Evolutionary conservation across 92 coral and sea anemone genomes (phyloP).

Genomic region (Palythoa grandis): DNA sequence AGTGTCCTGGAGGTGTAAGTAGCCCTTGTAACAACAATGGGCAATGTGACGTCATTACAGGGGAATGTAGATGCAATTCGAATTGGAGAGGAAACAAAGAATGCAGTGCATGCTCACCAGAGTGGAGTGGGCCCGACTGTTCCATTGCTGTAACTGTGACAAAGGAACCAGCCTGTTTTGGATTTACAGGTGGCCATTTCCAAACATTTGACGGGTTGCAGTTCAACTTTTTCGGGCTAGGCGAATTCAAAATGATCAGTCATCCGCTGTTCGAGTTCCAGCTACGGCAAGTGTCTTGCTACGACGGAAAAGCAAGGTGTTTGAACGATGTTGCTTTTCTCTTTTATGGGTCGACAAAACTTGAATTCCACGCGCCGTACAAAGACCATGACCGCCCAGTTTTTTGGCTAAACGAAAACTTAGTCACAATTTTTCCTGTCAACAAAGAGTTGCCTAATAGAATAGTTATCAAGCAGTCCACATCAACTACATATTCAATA

Average conservation of each 20-base stretch:
- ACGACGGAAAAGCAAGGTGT: slow-evolving; percentile 62
- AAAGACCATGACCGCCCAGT: slow-evolving; percentile 42
- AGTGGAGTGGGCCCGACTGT: slow-evolving; percentile 67
- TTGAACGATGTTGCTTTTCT: slow-evolving; percentile 62
- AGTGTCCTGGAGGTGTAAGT: slow-evolving; percentile 65
- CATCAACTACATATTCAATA: slow-evolving; percentile 46
- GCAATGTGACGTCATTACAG: slow-evolving; percentile 53
- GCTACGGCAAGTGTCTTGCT: slow-evolving; percentile 67
- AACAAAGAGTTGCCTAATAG: slow-evolving; percentile 36
- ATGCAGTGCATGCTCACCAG: slow-evolving; percentile 62
- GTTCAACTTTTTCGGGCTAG: slow-evolving; percentile 58
- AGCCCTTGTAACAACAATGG: slow-evolving; percentile 68
- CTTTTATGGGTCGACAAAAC: slow-evolving; percentile 44
- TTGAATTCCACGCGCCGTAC: slow-evolving; percentile 53
- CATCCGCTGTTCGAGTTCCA: slow-evolving; percentile 56
- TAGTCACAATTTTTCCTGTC: slow-evolving; percentile 31
- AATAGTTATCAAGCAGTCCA: slow-evolving; percentile 45
- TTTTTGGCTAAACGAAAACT: slow-evolving; percentile 47
- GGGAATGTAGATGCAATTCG: slow-evolving; percentile 55
- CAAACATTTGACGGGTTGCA: slow-evolving; percentile 67
- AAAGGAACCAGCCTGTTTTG: slow-evolving; percentile 57
- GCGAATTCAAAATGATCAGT: slow-evolving; percentile 57
- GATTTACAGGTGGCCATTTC: slow-evolving; percentile 71
- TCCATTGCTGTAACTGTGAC: slow-evolving; percentile 51
- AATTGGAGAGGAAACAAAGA: slow-evolving; percentile 67